A percentile compares a stretch with the other conserved stretches of the same genome.
Evolutionary conservation across 2,888 invertebrate species (phyloP).

Genomic region (Agapetus fuscipes): DNA sequence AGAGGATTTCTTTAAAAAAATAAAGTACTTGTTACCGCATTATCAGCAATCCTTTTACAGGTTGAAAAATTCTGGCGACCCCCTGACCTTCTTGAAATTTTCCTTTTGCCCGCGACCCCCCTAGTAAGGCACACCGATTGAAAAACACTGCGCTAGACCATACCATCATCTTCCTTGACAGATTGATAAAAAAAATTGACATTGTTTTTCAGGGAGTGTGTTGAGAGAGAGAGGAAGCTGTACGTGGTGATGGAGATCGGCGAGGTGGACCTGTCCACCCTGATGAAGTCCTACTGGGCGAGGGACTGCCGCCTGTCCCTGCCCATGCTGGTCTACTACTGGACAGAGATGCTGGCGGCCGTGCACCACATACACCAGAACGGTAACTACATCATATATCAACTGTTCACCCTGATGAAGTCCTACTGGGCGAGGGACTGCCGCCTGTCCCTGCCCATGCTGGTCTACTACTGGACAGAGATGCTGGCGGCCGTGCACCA

Average conservation of each 20-base stretch:
- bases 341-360: constrained; percentile 88
- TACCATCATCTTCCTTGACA: constrained; percentile 1
- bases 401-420: constrained; percentile 62
- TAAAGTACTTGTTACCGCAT: no score
- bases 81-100: neutral
- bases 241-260: constrained; percentile 90
- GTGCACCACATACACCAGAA: constrained; percentile 85
- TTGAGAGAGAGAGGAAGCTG: constrained; percentile 52
- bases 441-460: constrained; percentile 60
- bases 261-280: constrained; percentile 75
- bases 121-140: no score
- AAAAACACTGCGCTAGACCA: no score
- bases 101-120: no score
- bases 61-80: no score
- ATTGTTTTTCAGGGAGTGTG: constrained; percentile 69
- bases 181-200: neutral
- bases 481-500: constrained; percentile 87
- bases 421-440: constrained; percentile 40
- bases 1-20: no score
- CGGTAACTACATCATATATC: constrained; percentile 42
- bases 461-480: constrained; percentile 86
- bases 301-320: constrained; percentile 51
- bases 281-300: constrained; percentile 49
- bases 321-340: constrained; percentile 77
- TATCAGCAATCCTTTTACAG: no score